Conservation (phyloP, 2,113 vertebrate genomes). For the Paracanthobrama guichenoti region DNA sequence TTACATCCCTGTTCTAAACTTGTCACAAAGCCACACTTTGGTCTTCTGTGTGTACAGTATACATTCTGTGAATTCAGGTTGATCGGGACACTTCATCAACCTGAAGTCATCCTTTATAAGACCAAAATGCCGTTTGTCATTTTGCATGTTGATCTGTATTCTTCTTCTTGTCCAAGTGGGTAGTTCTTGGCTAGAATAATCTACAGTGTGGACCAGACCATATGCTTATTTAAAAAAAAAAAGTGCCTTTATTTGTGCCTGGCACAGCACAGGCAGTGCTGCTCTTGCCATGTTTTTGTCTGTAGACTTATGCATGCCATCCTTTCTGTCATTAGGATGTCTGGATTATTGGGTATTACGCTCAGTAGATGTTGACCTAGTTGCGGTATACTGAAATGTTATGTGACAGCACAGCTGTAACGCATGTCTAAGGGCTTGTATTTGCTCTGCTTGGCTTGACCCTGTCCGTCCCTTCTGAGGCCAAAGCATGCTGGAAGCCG, state of each 20-base stretch:
- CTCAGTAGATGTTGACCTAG: slow-evolving; percentile 38
- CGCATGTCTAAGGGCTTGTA: slow-evolving; percentile 15
- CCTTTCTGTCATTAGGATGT: slow-evolving; percentile 4
- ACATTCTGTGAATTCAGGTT: no score
- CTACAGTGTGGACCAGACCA: not conserved
- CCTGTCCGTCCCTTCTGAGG: not conserved
- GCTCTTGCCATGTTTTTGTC: not conserved
- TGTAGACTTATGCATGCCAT: not conserved
- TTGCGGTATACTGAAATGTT: slow-evolving; percentile 23
- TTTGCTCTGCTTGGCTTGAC: slow-evolving; percentile 16
- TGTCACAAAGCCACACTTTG: no score
- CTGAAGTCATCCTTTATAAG: no score
- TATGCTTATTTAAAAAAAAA: not conserved
- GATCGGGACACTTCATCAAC: no score
- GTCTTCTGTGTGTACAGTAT: no score
- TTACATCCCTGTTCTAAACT: no score
- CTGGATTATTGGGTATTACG: slow-evolving; percentile 29
- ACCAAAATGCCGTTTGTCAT: not conserved
- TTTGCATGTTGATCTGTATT: not conserved
- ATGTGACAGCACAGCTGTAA: slow-evolving; percentile 36
- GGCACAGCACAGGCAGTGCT: not conserved
- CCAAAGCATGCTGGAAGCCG: slow-evolving; percentile 3
- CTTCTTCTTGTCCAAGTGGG: not conserved
- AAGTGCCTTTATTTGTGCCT: slow-evolving; percentile 8
- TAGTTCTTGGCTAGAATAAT: slow-evolving; percentile 16